Evolutionary conservation across 2,888 invertebrate genomes (phyloP).

Genomic region (Xestobium rufovillosum): DNA sequence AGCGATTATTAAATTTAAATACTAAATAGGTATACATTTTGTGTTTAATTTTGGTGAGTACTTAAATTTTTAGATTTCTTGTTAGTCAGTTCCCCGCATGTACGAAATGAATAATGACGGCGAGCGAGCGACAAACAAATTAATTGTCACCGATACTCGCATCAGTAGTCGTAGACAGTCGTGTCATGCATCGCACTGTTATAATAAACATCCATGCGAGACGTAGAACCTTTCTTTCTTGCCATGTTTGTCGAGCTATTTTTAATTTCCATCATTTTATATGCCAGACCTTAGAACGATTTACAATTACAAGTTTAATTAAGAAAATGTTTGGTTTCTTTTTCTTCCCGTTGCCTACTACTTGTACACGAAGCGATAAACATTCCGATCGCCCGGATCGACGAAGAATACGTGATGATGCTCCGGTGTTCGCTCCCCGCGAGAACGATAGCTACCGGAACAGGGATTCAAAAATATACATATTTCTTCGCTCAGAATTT

Average conservation of each 20-base stretch:
- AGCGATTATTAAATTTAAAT: too few species aligned
- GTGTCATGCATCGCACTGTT: conserved; percentile 30
- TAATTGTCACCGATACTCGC: conserved; percentile 30
- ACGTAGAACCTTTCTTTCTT: conserved; percentile 24
- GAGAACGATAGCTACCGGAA: too few species aligned
- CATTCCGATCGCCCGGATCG: conserved; percentile 28
- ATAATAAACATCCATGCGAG: conserved; percentile 27
- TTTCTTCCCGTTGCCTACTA: conserved; percentile 21
- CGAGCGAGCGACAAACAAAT: conserved; percentile 28
- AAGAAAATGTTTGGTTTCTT: conserved; percentile 26
- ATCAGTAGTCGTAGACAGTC: conserved; percentile 27
- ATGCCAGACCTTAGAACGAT: conserved; percentile 26
- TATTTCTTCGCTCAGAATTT: too few species aligned
- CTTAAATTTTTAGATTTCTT: too few species aligned
- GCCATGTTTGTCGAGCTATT: conserved; percentile 31
- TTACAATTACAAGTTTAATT: conserved; percentile 31
- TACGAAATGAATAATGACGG: too few species aligned
- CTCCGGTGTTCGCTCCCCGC: too few species aligned
- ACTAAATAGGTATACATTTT: too few species aligned
- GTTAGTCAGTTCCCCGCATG: too few species aligned
- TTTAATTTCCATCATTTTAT: conserved; percentile 31
- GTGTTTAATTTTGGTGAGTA: too few species aligned
- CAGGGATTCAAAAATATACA: too few species aligned
- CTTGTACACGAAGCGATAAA: too few species aligned
- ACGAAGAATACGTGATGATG: conserved; percentile 27